These are phyloP conservation scores for Aromia moschata DNA, from an alignment of 2,888 invertebrate species.

Conservation along the genomic window DNA sequence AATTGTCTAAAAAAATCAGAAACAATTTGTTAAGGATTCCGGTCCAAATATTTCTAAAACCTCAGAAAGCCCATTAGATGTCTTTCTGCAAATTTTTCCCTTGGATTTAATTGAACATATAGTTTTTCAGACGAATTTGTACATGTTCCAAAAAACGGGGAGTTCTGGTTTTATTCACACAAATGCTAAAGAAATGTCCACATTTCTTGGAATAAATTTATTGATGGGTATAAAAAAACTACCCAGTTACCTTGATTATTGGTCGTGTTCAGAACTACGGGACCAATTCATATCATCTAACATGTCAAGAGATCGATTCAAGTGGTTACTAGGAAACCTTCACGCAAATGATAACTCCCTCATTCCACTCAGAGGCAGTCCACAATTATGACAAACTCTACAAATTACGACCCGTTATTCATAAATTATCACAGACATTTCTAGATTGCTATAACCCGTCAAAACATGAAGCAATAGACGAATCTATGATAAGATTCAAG, in stretches of 20 bases:
- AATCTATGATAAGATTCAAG: slow-evolving; percentile 39
- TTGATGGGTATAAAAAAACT: slow-evolving; percentile 1
- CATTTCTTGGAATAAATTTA: slow-evolving; percentile 2
- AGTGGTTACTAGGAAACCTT: background rate
- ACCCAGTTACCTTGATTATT: background rate
- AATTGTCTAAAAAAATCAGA: too few species aligned
- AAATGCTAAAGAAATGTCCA: background rate
- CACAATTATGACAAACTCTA: background rate
- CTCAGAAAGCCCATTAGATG: background rate
- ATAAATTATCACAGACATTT: background rate
- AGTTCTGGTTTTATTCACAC: background rate
- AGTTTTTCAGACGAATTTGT: background rate
- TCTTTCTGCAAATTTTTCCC: background rate
- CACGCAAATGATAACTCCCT: background rate
- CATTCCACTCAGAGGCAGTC: background rate
- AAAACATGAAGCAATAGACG: slow-evolving; percentile 29
- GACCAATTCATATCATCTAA: background rate
- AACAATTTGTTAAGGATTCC: background rate
- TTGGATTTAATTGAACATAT: background rate
- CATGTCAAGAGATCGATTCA: background rate
- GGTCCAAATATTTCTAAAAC: background rate
- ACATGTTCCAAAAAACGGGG: background rate
- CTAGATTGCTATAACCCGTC: background rate
- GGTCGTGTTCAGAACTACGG: background rate
- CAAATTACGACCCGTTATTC: background rate